Percentiles rank a stretch among this genome's conserved stretches.
Evolutionary conservation across 2,797 vertebrate species (phyloP).

Genomic region (Meriones psammophilus): DNA sequence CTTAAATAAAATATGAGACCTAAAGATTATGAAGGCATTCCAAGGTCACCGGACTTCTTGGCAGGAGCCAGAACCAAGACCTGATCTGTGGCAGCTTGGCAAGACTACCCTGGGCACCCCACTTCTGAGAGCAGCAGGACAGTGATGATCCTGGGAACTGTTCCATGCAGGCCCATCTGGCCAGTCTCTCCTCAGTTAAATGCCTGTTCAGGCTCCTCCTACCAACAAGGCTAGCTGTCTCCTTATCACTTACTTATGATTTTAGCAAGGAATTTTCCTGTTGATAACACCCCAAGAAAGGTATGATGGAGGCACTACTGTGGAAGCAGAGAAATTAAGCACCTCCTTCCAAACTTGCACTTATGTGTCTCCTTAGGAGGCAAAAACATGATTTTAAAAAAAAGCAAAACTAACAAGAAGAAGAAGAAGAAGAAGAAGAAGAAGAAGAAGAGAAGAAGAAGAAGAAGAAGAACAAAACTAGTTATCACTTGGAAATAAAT

Average conservation of each 20-base stretch:
- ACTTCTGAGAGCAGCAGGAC: background rate
- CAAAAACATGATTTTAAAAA: too few species aligned
- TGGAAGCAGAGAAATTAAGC: slow-evolving; percentile 42
- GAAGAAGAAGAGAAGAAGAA: too few species aligned
- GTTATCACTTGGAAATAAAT: background rate
- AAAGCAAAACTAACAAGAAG: too few species aligned
- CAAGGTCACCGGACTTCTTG: slow-evolving; percentile 65
- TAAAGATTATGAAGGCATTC: background rate
- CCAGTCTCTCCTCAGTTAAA: background rate
- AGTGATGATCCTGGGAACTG: background rate
- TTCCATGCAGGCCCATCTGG: slow-evolving; percentile 37
- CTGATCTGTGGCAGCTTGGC: background rate
- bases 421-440: too few species aligned
- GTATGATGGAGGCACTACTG: background rate
- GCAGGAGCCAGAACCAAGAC: background rate
- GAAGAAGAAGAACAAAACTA: background rate
- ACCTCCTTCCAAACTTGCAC: background rate
- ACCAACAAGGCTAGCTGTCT: background rate
- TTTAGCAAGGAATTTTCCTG: slow-evolving; percentile 28
- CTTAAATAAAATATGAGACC: slow-evolving; percentile 72
- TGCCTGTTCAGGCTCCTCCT: background rate
- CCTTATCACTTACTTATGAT: background rate
- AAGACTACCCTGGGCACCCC: background rate
- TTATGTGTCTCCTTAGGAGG: slow-evolving; percentile 10
- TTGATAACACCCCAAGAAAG: slow-evolving; percentile 46